These are phyloP conservation scores for Intellagama lesueurii DNA, from an alignment of 2,797 vertebrate genomes.

Conservation along the genomic window DNA sequence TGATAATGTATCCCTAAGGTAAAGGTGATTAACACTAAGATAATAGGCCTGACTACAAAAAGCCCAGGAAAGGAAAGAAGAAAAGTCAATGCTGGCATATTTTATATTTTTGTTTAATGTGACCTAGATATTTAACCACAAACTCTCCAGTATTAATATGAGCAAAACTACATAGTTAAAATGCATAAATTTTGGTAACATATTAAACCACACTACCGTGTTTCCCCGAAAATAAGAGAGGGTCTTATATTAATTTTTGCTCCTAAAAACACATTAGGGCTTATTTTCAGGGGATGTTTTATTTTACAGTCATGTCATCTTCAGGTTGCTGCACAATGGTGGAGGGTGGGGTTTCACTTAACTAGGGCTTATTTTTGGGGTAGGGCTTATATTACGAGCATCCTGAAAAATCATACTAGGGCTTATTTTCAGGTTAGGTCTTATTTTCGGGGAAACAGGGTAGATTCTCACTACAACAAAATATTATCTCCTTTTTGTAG, in stretches of 20 bases:
- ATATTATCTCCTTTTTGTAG: not conserved
- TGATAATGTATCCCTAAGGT: not conserved
- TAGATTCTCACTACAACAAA: not conserved
- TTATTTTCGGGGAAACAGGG: too few species aligned
- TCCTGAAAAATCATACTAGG: too few species aligned
- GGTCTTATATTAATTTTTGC: too few species aligned
- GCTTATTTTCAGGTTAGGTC: too few species aligned
- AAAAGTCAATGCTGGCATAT: not conserved
- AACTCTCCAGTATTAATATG: not conserved
- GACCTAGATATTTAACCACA: not conserved
- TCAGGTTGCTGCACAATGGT: too few species aligned
- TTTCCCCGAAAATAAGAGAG: too few species aligned
- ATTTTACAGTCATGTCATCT: too few species aligned
- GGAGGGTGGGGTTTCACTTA: too few species aligned
- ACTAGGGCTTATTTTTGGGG: too few species aligned
- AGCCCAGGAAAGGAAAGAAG: not conserved
- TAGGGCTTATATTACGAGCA: too few species aligned
- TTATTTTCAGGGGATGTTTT: too few species aligned
- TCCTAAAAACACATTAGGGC: too few species aligned
- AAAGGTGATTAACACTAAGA: not conserved
- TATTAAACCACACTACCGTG: not conserved
- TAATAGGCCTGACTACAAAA: not conserved
- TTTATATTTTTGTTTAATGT: not conserved
- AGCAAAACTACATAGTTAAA: not conserved
- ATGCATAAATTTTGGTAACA: not conserved